These are phyloP conservation scores for Chitala chitala DNA, from an alignment of 2,113 vertebrate genomes.

Conservation along the genomic window DNA sequence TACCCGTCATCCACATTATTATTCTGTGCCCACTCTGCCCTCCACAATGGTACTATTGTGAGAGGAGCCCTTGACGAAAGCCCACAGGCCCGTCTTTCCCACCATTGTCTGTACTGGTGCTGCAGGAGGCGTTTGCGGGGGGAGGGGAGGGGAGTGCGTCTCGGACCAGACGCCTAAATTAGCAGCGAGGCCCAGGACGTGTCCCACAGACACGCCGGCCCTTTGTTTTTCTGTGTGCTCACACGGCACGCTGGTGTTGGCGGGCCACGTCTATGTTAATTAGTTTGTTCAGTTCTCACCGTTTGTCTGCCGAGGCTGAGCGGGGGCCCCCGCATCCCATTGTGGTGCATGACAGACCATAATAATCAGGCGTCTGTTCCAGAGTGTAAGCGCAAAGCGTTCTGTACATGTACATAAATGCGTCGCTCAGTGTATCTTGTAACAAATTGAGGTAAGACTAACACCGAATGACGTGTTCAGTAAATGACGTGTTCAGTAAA, in stretches of 20 bases:
- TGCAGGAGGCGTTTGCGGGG: constrained; percentile 44
- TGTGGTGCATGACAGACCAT: no score
- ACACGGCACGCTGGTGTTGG: constrained; percentile 42
- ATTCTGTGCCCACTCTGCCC: constrained; percentile 64
- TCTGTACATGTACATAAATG: no score
- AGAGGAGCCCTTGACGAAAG: constrained; percentile 79
- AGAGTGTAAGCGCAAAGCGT: not conserved
- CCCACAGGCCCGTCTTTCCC: constrained; percentile 76
- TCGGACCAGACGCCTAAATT: constrained; percentile 84
- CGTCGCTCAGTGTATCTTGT: no score
- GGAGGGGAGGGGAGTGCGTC: constrained; percentile 50
- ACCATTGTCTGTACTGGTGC: constrained; percentile 60
- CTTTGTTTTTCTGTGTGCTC: constrained; percentile 70
- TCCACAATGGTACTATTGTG: constrained; percentile 89
- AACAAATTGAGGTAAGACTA: no score
- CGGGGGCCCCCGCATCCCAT: no score
- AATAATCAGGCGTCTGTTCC: not conserved
- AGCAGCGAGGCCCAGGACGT: constrained; percentile 76
- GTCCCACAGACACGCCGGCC: constrained; percentile 69
- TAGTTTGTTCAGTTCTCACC: constrained; percentile 76
- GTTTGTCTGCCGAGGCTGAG: constrained; percentile 76
- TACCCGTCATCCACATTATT: constrained; percentile 75
- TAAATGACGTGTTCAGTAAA: no score
- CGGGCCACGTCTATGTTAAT: constrained; percentile 68
- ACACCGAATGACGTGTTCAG: no score